These are phyloP conservation scores for Phalacrocorax brasilianus DNA, from an alignment of 2,113 vertebrate genomes.

Conservation along the genomic window DNA sequence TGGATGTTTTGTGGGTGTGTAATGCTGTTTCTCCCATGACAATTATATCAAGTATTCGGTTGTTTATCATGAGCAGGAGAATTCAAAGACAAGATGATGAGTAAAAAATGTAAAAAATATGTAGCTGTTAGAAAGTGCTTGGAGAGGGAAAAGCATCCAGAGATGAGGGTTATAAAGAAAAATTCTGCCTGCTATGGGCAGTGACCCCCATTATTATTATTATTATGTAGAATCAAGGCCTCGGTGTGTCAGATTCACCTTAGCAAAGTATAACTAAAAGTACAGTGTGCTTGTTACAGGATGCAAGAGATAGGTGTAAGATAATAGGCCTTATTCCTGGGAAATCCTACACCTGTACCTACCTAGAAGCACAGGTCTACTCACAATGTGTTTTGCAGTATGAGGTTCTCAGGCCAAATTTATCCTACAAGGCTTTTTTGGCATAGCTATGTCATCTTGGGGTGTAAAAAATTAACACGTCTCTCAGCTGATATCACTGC, in stretches of 20 bases:
- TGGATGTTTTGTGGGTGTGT: neutral
- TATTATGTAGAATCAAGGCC: neutral
- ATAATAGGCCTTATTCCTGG: neutral
- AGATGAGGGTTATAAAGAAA: neutral
- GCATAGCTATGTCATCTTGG: neutral
- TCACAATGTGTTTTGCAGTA: neutral
- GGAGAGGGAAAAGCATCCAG: neutral
- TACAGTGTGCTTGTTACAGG: neutral
- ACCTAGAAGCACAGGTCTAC: neutral
- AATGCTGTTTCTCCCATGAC: neutral
- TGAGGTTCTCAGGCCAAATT: neutral
- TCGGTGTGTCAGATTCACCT: neutral
- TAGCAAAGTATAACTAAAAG: neutral
- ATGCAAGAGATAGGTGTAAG: neutral
- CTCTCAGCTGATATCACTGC: neutral
- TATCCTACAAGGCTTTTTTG: neutral
- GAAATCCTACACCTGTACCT: neutral
- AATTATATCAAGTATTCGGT: neutral
- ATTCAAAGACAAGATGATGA: neutral
- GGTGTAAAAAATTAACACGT: neutral
- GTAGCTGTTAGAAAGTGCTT: neutral
- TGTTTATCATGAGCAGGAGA: neutral
- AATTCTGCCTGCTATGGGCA: neutral
- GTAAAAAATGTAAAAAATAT: neutral
- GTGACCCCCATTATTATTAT: neutral